These are phyloP conservation scores for Jordanella pulchra DNA, from an alignment of 2,797 vertebrate genomes.

Conservation along the genomic window DNA sequence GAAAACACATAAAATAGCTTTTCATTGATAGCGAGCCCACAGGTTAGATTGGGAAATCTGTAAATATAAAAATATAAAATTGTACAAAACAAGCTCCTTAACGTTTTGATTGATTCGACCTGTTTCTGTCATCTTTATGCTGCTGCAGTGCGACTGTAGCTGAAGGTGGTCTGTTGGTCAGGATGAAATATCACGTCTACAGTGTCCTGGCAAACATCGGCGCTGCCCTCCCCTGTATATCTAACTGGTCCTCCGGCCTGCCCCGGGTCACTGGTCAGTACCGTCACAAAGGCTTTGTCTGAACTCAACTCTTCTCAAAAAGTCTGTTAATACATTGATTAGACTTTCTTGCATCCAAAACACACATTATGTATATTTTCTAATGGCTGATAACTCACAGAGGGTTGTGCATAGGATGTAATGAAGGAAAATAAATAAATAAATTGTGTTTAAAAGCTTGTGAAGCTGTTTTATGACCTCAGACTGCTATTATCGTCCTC, in stretches of 20 bases:
- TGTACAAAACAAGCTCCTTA: background rate
- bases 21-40: background rate
- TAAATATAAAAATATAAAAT: background rate
- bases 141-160: constrained; percentile 72
- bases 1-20: background rate
- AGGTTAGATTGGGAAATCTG: background rate
- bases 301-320: background rate
- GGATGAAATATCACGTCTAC: constrained; percentile 91
- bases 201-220: constrained; percentile 87
- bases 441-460: background rate
- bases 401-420: background rate
- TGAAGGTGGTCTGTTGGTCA: constrained; percentile 74
- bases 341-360: background rate
- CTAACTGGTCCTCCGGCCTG: constrained; percentile 85
- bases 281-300: background rate
- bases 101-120: background rate
- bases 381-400: background rate
- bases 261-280: constrained; percentile 92
- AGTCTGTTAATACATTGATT: background rate
- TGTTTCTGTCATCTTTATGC: background rate
- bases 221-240: constrained; percentile 84
- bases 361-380: background rate
- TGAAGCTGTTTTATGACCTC: background rate
- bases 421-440: background rate
- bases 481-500: background rate